These are phyloP conservation scores for Pyrocoelia pectoralis DNA, from an alignment of 2,888 invertebrate species.

Conservation along the genomic window DNA sequence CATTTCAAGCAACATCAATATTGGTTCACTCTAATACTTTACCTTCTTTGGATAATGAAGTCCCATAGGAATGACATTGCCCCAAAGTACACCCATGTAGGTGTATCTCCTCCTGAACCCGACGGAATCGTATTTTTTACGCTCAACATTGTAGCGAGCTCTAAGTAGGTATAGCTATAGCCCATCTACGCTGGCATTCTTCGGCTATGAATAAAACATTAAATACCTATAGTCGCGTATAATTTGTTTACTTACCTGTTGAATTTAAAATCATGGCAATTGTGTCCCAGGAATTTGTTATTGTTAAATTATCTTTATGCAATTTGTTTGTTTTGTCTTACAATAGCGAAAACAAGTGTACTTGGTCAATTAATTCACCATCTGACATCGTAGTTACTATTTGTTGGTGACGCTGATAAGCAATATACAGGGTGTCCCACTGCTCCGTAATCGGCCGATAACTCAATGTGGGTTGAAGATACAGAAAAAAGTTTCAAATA, in stretches of 20 bases:
- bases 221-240: not conserved
- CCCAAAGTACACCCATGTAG: not conserved
- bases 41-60: constrained; percentile 3
- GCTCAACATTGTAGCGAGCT: constrained; percentile 1
- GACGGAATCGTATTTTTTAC: constrained; percentile 2
- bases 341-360: not conserved
- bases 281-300: too few species aligned
- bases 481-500: too few species aligned
- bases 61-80: not conserved
- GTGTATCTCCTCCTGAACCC: not conserved
- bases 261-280: too few species aligned
- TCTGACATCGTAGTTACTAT: too few species aligned
- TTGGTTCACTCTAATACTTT: constrained; percentile 7
- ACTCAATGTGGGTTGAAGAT: too few species aligned
- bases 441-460: too few species aligned
- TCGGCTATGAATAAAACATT: constrained; percentile 2
- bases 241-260: constrained; percentile 2
- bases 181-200: not conserved
- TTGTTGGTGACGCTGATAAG: too few species aligned
- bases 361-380: too few species aligned
- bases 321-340: not conserved
- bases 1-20: not conserved
- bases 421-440: too few species aligned
- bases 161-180: not conserved
- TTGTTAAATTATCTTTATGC: not conserved